A percentile compares a stretch with the other conserved stretches of the same genome.
Evolutionary conservation across 2,113 vertebrate genomes (phyloP).

Genomic region (Abramis brama): DNA sequence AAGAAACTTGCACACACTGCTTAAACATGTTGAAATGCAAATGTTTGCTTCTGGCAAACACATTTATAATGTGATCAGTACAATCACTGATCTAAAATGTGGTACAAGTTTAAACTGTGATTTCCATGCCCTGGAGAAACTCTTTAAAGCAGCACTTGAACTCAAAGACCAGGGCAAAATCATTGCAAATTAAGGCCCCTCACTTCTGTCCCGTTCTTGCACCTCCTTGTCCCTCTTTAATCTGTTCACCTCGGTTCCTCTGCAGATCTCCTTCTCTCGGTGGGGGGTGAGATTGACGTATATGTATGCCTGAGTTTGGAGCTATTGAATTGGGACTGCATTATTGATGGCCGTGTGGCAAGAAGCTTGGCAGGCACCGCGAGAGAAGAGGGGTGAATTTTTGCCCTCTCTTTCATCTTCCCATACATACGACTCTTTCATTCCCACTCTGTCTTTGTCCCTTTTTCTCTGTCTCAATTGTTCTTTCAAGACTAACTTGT

Average conservation of each 20-base stretch:
- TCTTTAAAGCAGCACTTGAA: slow-evolving; percentile 36
- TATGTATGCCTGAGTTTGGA: slow-evolving; percentile 28
- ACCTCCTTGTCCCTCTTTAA: slow-evolving; percentile 36
- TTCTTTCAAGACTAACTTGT: slow-evolving; percentile 14
- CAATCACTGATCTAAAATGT: slow-evolving; percentile 42
- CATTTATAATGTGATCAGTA: slow-evolving; percentile 16
- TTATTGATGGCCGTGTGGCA: slow-evolving; percentile 35
- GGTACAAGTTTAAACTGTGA: slow-evolving; percentile 31
- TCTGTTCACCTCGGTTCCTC: slow-evolving; percentile 27
- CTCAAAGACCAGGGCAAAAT: slow-evolving; percentile 29
- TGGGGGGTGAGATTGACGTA: slow-evolving; percentile 6
- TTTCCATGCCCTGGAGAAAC: slow-evolving; percentile 11
- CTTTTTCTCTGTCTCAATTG: slow-evolving; percentile 2
- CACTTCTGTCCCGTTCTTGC: slow-evolving; percentile 23
- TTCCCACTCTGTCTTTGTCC: slow-evolving; percentile 23
- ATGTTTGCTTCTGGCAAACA: slow-evolving; percentile 39
- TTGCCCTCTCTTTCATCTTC: slow-evolving; percentile 25
- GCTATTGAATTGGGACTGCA: slow-evolving; percentile 43
- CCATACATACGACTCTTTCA: slow-evolving; percentile 13
- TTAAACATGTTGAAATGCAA: slow-evolving; percentile 30
- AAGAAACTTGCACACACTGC: slow-evolving; percentile 28
- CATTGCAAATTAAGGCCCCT: slow-evolving; percentile 41
- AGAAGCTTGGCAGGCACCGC: background rate
- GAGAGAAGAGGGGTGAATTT: background rate
- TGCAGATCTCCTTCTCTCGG: background rate